Evolutionary conservation across 2,888 invertebrate species (phyloP).

Genomic region (Tachina fera): DNA sequence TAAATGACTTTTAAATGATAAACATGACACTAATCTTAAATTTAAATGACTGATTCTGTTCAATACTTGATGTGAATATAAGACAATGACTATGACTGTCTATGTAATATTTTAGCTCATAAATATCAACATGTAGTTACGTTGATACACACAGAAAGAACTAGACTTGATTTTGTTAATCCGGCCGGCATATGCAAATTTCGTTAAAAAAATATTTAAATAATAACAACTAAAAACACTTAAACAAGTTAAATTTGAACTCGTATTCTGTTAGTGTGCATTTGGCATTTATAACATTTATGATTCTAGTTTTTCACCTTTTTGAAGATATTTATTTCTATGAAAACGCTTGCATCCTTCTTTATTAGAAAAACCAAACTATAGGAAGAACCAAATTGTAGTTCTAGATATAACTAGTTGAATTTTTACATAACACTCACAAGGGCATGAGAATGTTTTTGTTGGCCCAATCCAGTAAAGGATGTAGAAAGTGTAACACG

Average conservation of each 20-base stretch:
- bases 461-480: constrained; percentile 72
- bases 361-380: neutral
- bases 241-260: neutral
- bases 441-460: constrained; percentile 74
- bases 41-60: neutral
- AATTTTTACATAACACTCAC: constrained; percentile 69
- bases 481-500: constrained; percentile 57
- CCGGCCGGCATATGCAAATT: neutral
- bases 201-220: neutral
- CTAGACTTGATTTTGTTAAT: neutral
- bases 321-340: constrained; percentile 1
- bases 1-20: neutral
- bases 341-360: neutral
- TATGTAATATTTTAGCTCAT: neutral
- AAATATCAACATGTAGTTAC: neutral
- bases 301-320: constrained; percentile 19
- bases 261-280: neutral
- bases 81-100: neutral
- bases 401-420: no score
- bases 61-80: neutral
- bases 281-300: neutral
- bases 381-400: neutral
- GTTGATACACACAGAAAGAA: neutral
- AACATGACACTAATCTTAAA: neutral
- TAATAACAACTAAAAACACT: constrained; percentile 7